Conservation (phyloP, 2,113 vertebrate genomes). For the Colistium nudipinnis region DNA sequence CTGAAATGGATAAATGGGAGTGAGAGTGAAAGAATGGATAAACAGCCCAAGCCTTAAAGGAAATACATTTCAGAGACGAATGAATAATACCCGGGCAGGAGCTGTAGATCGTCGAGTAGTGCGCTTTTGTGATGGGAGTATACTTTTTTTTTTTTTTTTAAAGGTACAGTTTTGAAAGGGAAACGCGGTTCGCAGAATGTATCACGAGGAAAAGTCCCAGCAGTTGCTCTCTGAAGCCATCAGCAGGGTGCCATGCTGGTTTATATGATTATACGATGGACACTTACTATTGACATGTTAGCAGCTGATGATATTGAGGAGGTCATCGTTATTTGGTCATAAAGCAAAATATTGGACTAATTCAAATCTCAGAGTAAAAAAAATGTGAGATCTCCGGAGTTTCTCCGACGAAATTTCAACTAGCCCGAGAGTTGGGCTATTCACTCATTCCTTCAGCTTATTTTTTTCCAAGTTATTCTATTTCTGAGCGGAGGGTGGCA, state of each 20-base stretch:
- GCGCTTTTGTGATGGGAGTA: conserved; percentile 2
- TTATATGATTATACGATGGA: no score
- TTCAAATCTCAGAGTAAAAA: neutral
- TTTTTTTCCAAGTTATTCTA: neutral
- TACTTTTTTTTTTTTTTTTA: conserved; percentile 24
- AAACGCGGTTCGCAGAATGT: neutral
- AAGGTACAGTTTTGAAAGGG: conserved; percentile 22
- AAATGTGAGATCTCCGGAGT: neutral
- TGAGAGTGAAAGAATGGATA: conserved; percentile 57
- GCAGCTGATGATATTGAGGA: neutral
- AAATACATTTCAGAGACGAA: conserved; percentile 63
- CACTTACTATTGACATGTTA: neutral
- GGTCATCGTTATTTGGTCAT: neutral
- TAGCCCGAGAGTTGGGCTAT: no score
- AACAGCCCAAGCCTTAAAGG: conserved; percentile 57
- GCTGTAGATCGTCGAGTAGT: conserved; percentile 27
- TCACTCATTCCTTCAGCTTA: conserved; percentile 2
- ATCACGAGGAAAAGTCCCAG: neutral
- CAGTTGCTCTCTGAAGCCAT: neutral
- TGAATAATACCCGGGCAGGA: conserved; percentile 34
- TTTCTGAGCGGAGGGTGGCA: neutral
- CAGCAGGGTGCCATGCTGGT: neutral
- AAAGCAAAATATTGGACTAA: neutral
- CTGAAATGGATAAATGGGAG: conserved; percentile 53
- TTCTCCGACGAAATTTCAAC: neutral